phyloP scores from a whole-genome alignment of 2,113 vertebrate species.

The Corynorhinus townsendii region DNA sequence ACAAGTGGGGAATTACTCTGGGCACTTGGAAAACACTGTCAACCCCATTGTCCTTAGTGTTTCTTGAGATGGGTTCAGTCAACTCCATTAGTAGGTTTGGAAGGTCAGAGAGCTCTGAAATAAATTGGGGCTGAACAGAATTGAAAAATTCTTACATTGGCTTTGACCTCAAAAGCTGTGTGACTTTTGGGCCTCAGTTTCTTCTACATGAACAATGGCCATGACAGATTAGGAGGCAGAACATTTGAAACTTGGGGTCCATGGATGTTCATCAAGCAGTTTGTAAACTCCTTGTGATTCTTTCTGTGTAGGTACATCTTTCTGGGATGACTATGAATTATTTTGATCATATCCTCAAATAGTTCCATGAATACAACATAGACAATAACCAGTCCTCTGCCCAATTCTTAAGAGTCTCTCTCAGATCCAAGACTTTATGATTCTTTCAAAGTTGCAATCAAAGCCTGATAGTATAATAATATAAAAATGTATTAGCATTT shows the following conservation, averaged over 20 bases:
- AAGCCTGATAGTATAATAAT: not conserved
- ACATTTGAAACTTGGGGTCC: rapidly evolving
- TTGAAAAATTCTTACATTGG: not conserved
- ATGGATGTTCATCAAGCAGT: not conserved
- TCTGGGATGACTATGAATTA: not conserved
- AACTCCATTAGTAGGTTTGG: not conserved
- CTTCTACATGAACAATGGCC: not conserved
- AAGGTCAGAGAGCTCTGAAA: not conserved
- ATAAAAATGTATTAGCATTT: not conserved
- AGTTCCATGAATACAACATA: not conserved
- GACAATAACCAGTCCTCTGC: not conserved
- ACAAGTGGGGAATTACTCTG: not conserved
- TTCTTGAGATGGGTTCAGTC: not conserved
- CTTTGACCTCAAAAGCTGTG: not conserved
- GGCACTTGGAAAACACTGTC: not conserved
- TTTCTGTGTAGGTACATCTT: not conserved
- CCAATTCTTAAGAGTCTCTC: not conserved
- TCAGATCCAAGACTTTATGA: not conserved
- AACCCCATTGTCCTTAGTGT: rapidly evolving
- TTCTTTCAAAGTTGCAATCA: not conserved
- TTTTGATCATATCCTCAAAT: not conserved
- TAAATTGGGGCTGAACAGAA: not conserved
- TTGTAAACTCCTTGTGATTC: not conserved
- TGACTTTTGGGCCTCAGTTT: not conserved
- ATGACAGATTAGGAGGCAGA: not conserved